These are phyloP conservation scores for Antitype chi DNA, from an alignment of 2,888 invertebrate genomes.

Conservation along the genomic window DNA sequence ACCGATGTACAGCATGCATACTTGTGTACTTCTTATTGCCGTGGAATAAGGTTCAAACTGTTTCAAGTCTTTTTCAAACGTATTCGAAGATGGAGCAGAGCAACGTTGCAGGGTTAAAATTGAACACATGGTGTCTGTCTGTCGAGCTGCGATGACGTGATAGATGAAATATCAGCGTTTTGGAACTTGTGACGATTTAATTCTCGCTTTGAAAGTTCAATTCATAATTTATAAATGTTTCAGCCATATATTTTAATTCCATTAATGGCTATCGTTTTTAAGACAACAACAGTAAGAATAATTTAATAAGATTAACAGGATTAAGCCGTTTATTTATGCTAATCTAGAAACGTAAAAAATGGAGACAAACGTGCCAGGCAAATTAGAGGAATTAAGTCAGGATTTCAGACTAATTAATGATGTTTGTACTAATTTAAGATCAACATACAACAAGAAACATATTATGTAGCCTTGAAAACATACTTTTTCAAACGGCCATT, in stretches of 20 bases:
- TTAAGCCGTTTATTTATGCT: constrained; percentile 56
- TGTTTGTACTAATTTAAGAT: constrained; percentile 46
- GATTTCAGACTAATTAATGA: constrained; percentile 57
- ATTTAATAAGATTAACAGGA: constrained; percentile 56
- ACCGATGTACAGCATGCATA: constrained; percentile 44
- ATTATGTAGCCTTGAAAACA: background rate
- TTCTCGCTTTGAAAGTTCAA: constrained; percentile 9
- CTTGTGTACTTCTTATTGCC: constrained; percentile 52
- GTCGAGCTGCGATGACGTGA: constrained; percentile 71
- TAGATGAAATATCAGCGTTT: constrained; percentile 74
- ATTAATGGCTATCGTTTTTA: constrained; percentile 50
- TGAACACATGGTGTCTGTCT: constrained; percentile 78
- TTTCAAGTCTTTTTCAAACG: constrained; percentile 23
- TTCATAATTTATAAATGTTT: background rate
- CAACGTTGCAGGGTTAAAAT: constrained; percentile 75
- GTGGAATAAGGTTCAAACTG: constrained; percentile 62
- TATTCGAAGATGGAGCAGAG: constrained; percentile 44
- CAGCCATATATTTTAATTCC: constrained; percentile 40
- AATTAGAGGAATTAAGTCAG: constrained; percentile 58
- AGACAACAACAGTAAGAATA: constrained; percentile 56
- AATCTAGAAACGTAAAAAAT: constrained; percentile 57
- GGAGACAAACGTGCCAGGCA: constrained; percentile 59
- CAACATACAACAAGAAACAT: background rate
- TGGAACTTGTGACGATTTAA: constrained; percentile 17
- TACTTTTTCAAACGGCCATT: background rate